Evolutionary conservation across 2,888 invertebrate species (phyloP).

Genomic region (Invenusta paracnida): DNA sequence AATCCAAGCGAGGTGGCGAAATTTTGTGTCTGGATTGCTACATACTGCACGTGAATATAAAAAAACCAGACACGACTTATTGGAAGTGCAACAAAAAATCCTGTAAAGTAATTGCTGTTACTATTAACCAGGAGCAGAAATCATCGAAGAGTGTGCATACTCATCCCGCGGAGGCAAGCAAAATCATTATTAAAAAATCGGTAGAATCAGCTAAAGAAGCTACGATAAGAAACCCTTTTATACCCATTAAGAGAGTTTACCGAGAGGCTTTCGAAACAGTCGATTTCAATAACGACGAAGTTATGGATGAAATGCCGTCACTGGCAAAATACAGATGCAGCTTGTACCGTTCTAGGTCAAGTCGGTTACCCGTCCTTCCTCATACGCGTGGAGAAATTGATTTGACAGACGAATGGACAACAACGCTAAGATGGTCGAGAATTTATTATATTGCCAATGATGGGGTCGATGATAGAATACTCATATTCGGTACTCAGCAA

Average conservation of each 20-base stretch:
- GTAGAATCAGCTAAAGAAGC: slow-evolving; percentile 29
- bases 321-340: neutral
- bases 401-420: too few species aligned
- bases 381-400: neutral
- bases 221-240: slow-evolving; percentile 11
- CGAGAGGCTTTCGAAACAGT: neutral
- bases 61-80: neutral
- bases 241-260: slow-evolving; percentile 25
- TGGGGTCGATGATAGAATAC: too few species aligned
- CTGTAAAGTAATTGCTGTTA: slow-evolving; percentile 24
- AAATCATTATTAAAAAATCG: slow-evolving; percentile 20
- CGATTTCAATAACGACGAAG: neutral
- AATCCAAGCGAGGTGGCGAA: slow-evolving; percentile 23
- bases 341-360: neutral
- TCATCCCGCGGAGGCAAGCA: slow-evolving; percentile 22
- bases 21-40: slow-evolving; percentile 15
- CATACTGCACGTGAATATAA: slow-evolving; percentile 4
- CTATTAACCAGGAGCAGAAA: slow-evolving; percentile 25
- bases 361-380: neutral
- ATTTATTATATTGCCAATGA: too few species aligned
- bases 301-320: neutral
- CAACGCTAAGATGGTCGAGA: too few species aligned
- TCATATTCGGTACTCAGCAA: too few species aligned
- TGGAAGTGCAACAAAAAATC: neutral
- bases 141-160: slow-evolving; percentile 23